phyloP scores from a whole-genome alignment of 2,113 vertebrate genomes.

The Orthonyx spaldingii region DNA sequence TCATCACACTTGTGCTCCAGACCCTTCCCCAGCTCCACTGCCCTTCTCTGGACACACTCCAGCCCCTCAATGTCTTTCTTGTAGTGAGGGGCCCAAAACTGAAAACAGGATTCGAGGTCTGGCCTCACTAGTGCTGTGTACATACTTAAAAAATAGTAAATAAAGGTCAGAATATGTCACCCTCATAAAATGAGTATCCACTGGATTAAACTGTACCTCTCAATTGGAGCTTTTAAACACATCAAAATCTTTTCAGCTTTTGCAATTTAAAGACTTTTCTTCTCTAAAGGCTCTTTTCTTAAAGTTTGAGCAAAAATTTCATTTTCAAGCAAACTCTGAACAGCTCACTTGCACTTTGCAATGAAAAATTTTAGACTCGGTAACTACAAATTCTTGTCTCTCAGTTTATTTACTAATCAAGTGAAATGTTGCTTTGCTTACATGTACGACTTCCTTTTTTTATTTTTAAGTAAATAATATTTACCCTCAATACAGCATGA shows the following conservation, averaged over 20 bases:
- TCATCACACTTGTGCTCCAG: accelerated
- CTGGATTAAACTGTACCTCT: not conserved
- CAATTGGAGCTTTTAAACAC: not conserved
- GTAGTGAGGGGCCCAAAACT: accelerated
- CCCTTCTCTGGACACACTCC: not conserved
- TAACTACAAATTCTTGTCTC: not conserved
- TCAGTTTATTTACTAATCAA: not conserved
- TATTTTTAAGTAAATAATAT: not conserved
- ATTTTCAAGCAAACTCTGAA: not conserved
- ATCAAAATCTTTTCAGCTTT: not conserved
- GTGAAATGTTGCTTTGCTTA: not conserved
- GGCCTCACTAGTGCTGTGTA: not conserved
- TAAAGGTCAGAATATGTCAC: not conserved
- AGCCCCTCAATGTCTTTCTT: not conserved
- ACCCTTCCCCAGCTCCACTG: accelerated
- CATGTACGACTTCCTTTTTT: not conserved
- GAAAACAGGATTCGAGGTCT: accelerated
- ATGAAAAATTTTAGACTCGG: not conserved
- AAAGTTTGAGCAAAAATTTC: not conserved
- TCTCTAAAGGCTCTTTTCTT: not conserved
- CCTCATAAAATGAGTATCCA: not conserved
- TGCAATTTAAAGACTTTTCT: not conserved
- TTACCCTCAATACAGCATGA: not conserved
- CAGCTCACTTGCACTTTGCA: not conserved
- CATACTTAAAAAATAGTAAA: not conserved